These are phyloP conservation scores for Beroe forskalii DNA, from an alignment of 37 sponge, comb jelly and placozoan species.

Conservation along the genomic window DNA sequence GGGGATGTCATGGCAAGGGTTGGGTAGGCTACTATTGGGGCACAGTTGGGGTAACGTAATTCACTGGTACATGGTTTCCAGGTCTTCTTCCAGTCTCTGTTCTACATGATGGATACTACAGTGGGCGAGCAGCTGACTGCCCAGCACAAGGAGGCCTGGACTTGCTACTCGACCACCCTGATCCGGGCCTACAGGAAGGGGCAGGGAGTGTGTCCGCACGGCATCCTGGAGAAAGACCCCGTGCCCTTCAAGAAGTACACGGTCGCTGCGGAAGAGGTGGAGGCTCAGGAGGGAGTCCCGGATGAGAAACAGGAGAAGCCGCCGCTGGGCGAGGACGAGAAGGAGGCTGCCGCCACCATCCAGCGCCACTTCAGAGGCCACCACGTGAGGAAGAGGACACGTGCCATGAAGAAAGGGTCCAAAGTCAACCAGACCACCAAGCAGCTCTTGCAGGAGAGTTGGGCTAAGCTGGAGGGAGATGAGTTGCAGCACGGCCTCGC, in stretches of 20 bases:
- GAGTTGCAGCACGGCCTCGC: conserved; percentile 14
- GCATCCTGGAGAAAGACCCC: conserved; percentile 36
- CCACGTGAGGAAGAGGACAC: conserved; percentile 50
- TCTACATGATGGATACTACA: conserved; percentile 13
- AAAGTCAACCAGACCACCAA: conserved; percentile 12
- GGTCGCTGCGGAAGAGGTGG: not conserved
- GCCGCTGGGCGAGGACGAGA: not conserved
- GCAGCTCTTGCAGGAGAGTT: not conserved
- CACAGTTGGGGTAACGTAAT: too few relatives aligned
- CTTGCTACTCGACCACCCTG: conserved; percentile 34
- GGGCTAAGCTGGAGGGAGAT: conserved; percentile 51
- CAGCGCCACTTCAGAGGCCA: conserved; percentile 54
- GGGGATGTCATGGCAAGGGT: too few relatives aligned
- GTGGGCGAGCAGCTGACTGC: conserved; percentile 48
- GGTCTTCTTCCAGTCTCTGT: conserved; percentile 53
- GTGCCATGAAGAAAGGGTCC: conserved; percentile 33
- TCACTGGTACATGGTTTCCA: too few relatives aligned
- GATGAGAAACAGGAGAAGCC: not conserved
- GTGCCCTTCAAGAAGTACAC: conserved; percentile 37
- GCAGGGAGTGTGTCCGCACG: not conserved
- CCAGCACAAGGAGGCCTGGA: conserved; percentile 62
- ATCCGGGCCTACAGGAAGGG: conserved; percentile 50
- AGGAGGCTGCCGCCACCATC: conserved; percentile 3
- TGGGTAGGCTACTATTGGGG: too few relatives aligned
- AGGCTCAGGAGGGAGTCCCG: not conserved